Base-by-base conservation (phyloP, 2,888 invertebrate genomes). In the Trisateles emortualis region DNA sequence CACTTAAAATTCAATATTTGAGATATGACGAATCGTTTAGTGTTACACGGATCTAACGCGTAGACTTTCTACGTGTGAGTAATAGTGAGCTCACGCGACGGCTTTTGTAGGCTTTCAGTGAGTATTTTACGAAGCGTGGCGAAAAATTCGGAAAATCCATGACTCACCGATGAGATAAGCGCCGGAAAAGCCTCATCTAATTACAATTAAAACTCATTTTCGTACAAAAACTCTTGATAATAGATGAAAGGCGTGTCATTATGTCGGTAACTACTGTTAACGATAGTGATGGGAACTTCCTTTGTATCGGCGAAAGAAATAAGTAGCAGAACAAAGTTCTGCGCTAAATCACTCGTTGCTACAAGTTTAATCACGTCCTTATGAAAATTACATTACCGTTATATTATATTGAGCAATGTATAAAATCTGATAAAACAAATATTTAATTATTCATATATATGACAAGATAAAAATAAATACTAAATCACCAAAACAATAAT, bases 61-160 rank as follows among this genome's bases (percentile, higher is more conserved):
- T 56, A 69, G 68, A 82, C 87, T 87, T 86, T 87, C 84, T 81
- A 81, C 59, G 64, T 59, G 75, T 90, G 91, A 91, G 84, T 91
- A 90, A 90, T 82, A 55, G 62, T 70, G 78, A 72, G 74, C 69
- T 78, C 74, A 74, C 68, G 69, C 64, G 55, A 77, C 74, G 72
- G 80, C 82, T 76, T 81, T 88, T 85, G 82, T 86, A 84, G 84
- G 91, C 83, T 90, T 90, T 89, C 91, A 82, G 82, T n/a, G 57
- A 69, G 62, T 72, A 70, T 69, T 72, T 74, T 74, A 48, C 55
- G 43, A 51, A 64, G 24, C 33, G 52, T 56, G 53, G 68, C 65
- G 65, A 64, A 74, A 91, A 92, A 89, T 90, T 89, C 81, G 90
- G 91, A 76, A 92, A 92, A 87, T 83, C 86, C 87, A 68, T 92